Evolutionary conservation across 2,797 vertebrate genomes (phyloP).

Genomic region (Hylomyscus alleni): DNA sequence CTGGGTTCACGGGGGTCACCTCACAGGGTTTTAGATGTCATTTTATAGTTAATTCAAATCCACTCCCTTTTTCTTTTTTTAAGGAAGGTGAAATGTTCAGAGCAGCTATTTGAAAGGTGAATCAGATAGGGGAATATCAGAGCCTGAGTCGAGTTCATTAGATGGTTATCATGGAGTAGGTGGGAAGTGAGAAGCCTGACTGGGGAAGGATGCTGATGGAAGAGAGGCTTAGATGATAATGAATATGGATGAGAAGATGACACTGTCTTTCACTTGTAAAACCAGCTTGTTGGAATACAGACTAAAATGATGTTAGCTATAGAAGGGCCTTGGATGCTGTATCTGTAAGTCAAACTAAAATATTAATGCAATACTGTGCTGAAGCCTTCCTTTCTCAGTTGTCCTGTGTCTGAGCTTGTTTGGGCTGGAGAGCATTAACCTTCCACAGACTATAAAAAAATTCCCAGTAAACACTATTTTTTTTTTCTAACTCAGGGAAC

Average conservation of each 20-base stretch:
- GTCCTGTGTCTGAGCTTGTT: slow-evolving; percentile 19
- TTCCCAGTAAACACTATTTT: neutral
- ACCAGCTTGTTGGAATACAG: neutral
- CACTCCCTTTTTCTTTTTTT: neutral
- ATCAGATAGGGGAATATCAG: neutral
- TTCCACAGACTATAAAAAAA: neutral
- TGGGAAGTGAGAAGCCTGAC: neutral
- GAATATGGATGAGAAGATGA: neutral
- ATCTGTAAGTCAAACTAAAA: neutral
- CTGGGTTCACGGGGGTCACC: neutral
- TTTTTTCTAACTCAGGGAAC: slow-evolving; percentile 25
- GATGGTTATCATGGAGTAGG: slow-evolving; percentile 14
- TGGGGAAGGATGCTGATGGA: neutral
- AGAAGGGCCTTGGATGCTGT: neutral
- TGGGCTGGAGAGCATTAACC: neutral
- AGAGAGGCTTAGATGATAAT: neutral
- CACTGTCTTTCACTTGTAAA: neutral
- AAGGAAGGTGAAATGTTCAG: neutral
- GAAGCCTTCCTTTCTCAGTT: neutral
- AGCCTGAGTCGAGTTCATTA: slow-evolving; percentile 21
- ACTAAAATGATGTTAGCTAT: neutral
- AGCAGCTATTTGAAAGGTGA: neutral
- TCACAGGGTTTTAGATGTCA: neutral
- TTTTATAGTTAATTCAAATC: slow-evolving; percentile 27
- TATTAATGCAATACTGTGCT: neutral